phyloP scores from a whole-genome alignment of 2,797 vertebrate genomes.

The Uromys caudimaculatus region DNA sequence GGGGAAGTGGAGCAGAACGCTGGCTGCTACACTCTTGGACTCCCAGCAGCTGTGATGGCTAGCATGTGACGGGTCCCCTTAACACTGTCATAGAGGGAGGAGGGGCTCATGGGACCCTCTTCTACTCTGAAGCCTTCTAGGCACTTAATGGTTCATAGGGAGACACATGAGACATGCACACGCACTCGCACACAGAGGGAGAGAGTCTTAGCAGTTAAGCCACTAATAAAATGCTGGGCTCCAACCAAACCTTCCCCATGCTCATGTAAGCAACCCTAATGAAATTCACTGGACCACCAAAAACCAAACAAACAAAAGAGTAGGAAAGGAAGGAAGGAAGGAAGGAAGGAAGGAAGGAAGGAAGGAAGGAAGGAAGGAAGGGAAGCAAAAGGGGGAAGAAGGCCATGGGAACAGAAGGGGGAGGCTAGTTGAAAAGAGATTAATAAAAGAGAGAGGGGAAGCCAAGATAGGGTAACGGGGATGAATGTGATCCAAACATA shows the following conservation, averaged over 20 bases:
- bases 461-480: not conserved
- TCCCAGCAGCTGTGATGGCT: not conserved
- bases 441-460: not conserved
- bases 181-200: not conserved
- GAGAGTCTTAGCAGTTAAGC: not conserved
- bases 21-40: not conserved
- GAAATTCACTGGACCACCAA: not conserved
- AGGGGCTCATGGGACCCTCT: not conserved
- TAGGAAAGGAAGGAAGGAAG: not conserved
- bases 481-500: not conserved
- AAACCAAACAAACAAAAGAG: not conserved
- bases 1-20: too few relatives aligned
- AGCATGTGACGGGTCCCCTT: not conserved
- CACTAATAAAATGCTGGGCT: not conserved
- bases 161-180: not conserved
- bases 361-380: too few relatives aligned
- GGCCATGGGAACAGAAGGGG: not conserved
- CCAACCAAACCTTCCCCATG: not conserved
- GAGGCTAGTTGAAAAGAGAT: not conserved
- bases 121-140: not conserved
- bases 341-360: not conserved
- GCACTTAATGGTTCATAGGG: not conserved
- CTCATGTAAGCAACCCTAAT: not conserved
- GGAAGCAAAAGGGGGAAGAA: not conserved
- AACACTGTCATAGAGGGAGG: not conserved